A percentile compares a stretch with the other conserved stretches of the same genome.
phyloP scores from a whole-genome alignment of 2,113 vertebrate genomes.

The Platanista minor region DNA sequence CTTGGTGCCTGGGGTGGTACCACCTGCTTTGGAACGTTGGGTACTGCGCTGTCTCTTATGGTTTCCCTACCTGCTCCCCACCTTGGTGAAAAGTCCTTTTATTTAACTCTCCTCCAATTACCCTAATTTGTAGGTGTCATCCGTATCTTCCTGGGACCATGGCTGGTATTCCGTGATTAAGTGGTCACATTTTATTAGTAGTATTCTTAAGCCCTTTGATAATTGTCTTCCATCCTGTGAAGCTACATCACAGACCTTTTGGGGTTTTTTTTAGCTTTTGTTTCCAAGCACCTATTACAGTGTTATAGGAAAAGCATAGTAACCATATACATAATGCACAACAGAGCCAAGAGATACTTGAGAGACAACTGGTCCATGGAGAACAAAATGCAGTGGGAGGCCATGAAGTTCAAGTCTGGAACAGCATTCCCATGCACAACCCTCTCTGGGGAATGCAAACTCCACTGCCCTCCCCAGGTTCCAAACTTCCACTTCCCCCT shows the following conservation, averaged over 20 bases:
- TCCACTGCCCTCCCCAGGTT: slow-evolving; percentile 36
- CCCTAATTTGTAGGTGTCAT: not conserved
- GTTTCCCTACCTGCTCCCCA: not conserved
- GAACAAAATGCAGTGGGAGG: not conserved
- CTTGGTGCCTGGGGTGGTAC: not conserved
- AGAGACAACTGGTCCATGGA: not conserved
- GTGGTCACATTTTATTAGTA: not conserved
- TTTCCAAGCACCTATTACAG: not conserved
- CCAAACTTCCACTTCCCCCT: slow-evolving; percentile 61
- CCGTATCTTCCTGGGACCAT: not conserved
- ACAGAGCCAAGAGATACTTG: not conserved
- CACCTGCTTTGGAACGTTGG: not conserved
- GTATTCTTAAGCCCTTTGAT: not conserved
- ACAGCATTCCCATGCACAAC: slow-evolving; percentile 45
- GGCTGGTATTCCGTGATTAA: not conserved
- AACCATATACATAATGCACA: not conserved
- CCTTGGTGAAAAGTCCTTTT: not conserved
- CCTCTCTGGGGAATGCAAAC: slow-evolving; percentile 62
- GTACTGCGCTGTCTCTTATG: not conserved
- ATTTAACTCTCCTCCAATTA: not conserved
- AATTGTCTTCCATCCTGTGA: not conserved
- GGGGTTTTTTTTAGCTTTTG: not conserved
- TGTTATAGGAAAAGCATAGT: not conserved
- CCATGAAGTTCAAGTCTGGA: slow-evolving; percentile 1
- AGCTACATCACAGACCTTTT: not conserved